A percentile compares a stretch with the other conserved stretches of the same genome.
phyloP scores from a whole-genome alignment of 2,888 invertebrate species.

The Eristalinus sepulchralis region DNA sequence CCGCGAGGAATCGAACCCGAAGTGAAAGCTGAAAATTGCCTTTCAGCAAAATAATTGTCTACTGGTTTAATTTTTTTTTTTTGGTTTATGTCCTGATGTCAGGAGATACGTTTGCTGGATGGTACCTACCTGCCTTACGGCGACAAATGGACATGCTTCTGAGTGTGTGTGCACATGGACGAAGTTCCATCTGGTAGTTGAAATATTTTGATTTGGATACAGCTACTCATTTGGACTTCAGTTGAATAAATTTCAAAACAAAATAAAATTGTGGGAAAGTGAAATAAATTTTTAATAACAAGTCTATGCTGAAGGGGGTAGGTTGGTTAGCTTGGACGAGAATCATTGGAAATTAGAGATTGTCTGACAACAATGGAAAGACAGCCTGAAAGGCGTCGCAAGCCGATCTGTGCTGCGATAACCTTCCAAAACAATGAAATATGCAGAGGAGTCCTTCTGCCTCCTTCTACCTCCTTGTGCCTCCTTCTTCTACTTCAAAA shows the following conservation, averaged over 20 bases:
- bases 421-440: too few species aligned
- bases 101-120: background rate
- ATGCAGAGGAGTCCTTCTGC: too few species aligned
- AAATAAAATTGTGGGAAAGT: too few species aligned
- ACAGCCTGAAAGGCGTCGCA: too few species aligned
- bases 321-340: too few species aligned
- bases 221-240: conserved; percentile 25
- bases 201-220: conserved; percentile 35
- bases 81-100: background rate
- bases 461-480: too few species aligned
- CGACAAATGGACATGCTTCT: background rate
- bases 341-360: too few species aligned
- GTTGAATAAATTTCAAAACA: conserved; percentile 33
- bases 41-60: conserved; percentile 70
- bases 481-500: too few species aligned
- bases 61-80: conserved; percentile 64
- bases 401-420: too few species aligned
- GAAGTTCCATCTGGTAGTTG: background rate
- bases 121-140: conserved; percentile 7
- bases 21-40: conserved; percentile 66
- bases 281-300: too few species aligned
- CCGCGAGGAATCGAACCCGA: conserved; percentile 50
- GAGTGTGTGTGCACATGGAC: background rate
- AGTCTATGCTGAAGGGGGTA: too few species aligned
- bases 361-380: too few species aligned